Base-by-base conservation (phyloP, 1,140 invertebrate genomes). In the Aphelinus atriplicis region DNA sequence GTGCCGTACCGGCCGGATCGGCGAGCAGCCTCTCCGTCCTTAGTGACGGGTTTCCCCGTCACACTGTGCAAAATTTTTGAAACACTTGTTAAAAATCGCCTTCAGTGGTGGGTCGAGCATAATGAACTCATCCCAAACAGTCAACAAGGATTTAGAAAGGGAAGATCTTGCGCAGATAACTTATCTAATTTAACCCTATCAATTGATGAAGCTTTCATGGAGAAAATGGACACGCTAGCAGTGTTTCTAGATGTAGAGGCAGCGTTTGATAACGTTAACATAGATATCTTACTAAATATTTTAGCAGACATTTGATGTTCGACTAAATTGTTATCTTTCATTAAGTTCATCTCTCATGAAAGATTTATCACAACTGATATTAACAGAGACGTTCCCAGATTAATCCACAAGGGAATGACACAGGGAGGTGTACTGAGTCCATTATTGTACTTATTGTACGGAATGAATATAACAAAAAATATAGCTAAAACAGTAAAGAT, bases 251-350 rank as follows among this genome's bases (percentile, higher is more conserved):
- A 65, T 51, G 50, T 65, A 50, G n/a, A 53, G n/a, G 66, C 51
- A 9, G 66, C 66, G 5, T 68, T 68, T 68, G 66, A 68, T 46
- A 68, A 68, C 46, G 66, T 68, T 9, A 47, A 57, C 46, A 55
- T 42, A 4, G 53, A 57, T 57, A 57, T 57, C 9, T 7, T 68
- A 43, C n/a, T 68, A 43, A 43, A 68, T 42, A 55, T 56, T 10
- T 43, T 68, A 2, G 50, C 51, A 2, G 9, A 47, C 42, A 55
- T 56, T 7, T 53, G 66, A 2, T 68, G 66, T 47, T 2, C 66
- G 9, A 3, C 42, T 56, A 56, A 43, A 3, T 1, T 68, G 50
- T 6, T 68, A 3, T 6, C 43, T 3, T 68, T 56, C 10, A 42
- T 68, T 68, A 42, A 68, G 7, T 68, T 68, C 57, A 56, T 68